phyloP scores from a whole-genome alignment of 2,888 invertebrate genomes.

The Lagria hirta region DNA sequence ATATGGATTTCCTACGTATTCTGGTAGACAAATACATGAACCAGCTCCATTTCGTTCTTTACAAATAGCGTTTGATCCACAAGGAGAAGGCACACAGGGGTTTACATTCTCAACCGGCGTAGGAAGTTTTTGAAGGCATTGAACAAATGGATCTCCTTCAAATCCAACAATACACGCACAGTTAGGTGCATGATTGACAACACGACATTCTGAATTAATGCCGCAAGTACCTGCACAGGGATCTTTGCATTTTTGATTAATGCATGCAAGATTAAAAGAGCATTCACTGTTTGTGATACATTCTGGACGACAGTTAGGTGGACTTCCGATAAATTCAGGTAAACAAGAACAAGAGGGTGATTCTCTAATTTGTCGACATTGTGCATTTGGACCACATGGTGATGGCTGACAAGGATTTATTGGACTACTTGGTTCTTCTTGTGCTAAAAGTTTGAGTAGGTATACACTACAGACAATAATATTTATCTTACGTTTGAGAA shows the following conservation, averaged over 20 bases:
- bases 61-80: conserved; percentile 72
- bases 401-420: conserved; percentile 74
- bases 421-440: conserved; percentile 40
- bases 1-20: conserved; percentile 75
- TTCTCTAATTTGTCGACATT: conserved; percentile 63
- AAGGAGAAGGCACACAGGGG: conserved; percentile 56
- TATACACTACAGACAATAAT: no score
- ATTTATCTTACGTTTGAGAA: conserved; percentile 57
- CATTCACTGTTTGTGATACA: conserved; percentile 76
- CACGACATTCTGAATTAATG: conserved; percentile 69
- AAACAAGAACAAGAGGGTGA: conserved; percentile 67
- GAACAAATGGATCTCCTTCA: conserved; percentile 66
- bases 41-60: conserved; percentile 69
- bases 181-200: conserved; percentile 74
- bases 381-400: conserved; percentile 80
- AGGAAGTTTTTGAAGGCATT: conserved; percentile 51
- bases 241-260: conserved; percentile 74
- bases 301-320: conserved; percentile 67
- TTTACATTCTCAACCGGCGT: conserved; percentile 22
- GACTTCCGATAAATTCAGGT: conserved; percentile 67
- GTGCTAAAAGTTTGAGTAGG: no score
- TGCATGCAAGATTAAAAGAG: conserved; percentile 70
- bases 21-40: conserved; percentile 68
- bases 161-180: conserved; percentile 69
- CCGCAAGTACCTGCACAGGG: conserved; percentile 79